A percentile compares a stretch with the other conserved stretches of the same genome.
Conservation (phyloP, 2,797 vertebrate genomes). For the Poecilia picta region DNA sequence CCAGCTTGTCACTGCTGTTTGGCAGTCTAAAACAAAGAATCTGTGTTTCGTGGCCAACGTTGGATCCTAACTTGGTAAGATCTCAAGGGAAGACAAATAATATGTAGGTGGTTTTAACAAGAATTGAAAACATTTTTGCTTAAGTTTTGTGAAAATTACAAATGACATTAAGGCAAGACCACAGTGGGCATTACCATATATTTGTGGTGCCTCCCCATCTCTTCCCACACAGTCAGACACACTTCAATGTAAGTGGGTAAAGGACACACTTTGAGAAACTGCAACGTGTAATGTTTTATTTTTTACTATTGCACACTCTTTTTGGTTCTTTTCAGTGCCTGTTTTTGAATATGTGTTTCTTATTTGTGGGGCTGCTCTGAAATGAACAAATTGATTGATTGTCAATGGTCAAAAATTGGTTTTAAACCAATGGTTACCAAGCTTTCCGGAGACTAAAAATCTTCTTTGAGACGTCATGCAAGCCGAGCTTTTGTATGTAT, state of each 20-base stretch:
- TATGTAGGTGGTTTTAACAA: constrained; percentile 51
- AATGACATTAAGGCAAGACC: not conserved
- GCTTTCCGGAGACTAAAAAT: not conserved
- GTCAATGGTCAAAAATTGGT: not conserved
- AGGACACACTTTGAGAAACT: not conserved
- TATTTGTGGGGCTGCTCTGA: not conserved
- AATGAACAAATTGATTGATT: not conserved
- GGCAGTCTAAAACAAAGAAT: constrained; percentile 55
- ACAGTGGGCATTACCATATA: not conserved
- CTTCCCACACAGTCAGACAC: not conserved
- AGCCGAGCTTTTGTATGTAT: not conserved
- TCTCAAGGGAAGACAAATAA: constrained; percentile 36
- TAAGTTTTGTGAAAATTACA: constrained; percentile 29
- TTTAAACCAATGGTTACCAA: not conserved
- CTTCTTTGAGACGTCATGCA: too few species aligned
- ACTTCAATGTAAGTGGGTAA: not conserved
- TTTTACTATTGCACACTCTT: not conserved
- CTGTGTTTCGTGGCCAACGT: constrained; percentile 46
- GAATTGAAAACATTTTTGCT: constrained; percentile 25
- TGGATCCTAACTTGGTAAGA: constrained; percentile 59
- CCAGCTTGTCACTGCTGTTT: constrained; percentile 54
- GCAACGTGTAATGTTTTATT: not conserved
- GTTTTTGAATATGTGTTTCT: not conserved
- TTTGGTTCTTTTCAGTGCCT: not conserved
- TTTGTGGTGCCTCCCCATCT: not conserved